These are phyloP conservation scores for Calliopsis andreniformis DNA, from an alignment of 1,140 invertebrate genomes.

Conservation along the genomic window DNA sequence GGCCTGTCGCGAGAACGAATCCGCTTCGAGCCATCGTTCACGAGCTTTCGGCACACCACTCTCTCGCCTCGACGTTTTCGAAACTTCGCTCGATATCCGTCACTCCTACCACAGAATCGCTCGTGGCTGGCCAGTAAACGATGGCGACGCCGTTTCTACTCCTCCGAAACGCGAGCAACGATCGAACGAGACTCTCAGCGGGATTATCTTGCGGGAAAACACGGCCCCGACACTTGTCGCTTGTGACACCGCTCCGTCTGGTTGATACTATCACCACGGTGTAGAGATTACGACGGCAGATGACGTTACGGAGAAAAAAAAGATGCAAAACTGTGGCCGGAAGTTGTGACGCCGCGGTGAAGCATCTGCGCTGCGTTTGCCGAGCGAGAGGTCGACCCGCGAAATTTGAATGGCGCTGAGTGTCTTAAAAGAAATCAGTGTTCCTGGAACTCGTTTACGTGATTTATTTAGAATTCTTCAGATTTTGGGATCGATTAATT, in stretches of 20 bases:
- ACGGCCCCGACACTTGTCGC: slow-evolving; percentile 3
- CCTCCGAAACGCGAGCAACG: not conserved
- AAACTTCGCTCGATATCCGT: not conserved
- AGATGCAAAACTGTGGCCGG: slow-evolving; percentile 25
- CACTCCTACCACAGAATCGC: not conserved
- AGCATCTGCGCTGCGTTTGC: not conserved
- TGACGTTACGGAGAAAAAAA: slow-evolving; percentile 30
- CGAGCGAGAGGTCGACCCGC: not conserved
- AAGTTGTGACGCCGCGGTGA: slow-evolving; percentile 1
- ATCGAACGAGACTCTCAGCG: not conserved
- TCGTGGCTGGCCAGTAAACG: too few species aligned
- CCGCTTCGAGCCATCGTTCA: slow-evolving; percentile 21
- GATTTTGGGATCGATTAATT: too few species aligned
- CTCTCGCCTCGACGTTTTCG: not conserved
- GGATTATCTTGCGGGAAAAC: not conserved
- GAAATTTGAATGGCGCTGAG: not conserved
- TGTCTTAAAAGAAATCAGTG: not conserved
- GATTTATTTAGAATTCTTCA: too few species aligned
- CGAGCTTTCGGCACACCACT: not conserved
- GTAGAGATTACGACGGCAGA: slow-evolving; percentile 44
- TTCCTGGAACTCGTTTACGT: too few species aligned
- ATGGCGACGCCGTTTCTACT: not conserved
- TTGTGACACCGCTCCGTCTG: slow-evolving; percentile 21
- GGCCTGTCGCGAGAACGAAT: not conserved
- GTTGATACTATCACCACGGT: slow-evolving; percentile 43